Conservation (phyloP, 1,140 invertebrate species). For the Cydia splendana region DNA sequence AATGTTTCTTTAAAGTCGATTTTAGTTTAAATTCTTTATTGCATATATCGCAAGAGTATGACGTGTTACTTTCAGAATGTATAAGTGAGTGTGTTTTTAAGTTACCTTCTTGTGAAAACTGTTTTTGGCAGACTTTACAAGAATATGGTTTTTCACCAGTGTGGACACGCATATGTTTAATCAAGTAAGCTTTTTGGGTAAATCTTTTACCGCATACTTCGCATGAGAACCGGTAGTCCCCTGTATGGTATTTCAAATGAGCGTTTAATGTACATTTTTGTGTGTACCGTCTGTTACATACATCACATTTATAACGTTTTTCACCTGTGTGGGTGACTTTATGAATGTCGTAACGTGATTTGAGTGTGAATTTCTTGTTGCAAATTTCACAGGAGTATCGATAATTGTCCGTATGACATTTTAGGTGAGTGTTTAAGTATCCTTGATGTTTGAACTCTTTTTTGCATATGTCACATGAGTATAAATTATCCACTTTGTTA, state of each 20-base stretch:
- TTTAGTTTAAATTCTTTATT: slow-evolving; percentile 3
- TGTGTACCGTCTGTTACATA: background rate
- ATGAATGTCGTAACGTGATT: background rate
- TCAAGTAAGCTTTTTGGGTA: background rate
- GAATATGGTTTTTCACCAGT: background rate
- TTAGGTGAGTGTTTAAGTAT: background rate
- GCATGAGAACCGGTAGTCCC: background rate
- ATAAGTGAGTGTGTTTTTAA: background rate
- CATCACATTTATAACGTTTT: background rate
- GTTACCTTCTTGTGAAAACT: slow-evolving; percentile 14
- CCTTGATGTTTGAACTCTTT: background rate
- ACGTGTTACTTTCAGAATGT: background rate
- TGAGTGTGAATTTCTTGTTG: background rate
- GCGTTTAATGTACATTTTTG: slow-evolving; percentile 8
- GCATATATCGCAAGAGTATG: background rate
- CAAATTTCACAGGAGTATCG: background rate
- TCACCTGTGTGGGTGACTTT: slow-evolving; percentile 4
- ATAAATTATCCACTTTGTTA: background rate
- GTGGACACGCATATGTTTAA: slow-evolving; percentile 1
- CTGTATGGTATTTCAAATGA: background rate
- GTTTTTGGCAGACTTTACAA: background rate
- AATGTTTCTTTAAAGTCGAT: slow-evolving; percentile 9
- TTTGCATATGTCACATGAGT: background rate
- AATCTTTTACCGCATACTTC: slow-evolving; percentile 6
- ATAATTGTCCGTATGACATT: background rate